Evolutionary conservation across 2,113 vertebrate genomes (phyloP).

Genomic region (Elaphurus davidianus): DNA sequence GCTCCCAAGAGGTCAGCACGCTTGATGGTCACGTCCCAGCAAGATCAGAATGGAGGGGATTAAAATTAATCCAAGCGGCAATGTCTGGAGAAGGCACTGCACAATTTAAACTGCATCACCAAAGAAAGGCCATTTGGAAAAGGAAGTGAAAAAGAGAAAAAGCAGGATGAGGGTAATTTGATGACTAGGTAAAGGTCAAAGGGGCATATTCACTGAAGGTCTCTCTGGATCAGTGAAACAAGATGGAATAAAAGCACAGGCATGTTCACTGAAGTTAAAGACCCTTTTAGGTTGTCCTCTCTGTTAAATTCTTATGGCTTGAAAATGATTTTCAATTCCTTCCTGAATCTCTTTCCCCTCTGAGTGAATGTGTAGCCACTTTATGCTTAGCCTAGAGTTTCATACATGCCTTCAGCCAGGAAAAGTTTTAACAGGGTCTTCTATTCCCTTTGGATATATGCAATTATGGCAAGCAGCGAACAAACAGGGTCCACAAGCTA

Average conservation of each 20-base stretch:
- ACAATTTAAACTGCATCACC: slow-evolving; percentile 52
- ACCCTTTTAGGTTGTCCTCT: not conserved
- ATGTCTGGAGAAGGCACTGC: slow-evolving; percentile 29
- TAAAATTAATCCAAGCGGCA: slow-evolving; percentile 52
- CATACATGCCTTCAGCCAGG: not conserved
- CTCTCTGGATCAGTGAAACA: slow-evolving; percentile 43
- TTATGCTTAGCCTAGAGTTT: not conserved
- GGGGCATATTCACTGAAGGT: slow-evolving; percentile 11
- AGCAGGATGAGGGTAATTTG: slow-evolving; percentile 68
- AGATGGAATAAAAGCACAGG: slow-evolving; percentile 30
- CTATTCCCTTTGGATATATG: not conserved
- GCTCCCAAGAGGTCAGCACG: not conserved
- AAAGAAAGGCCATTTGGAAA: slow-evolving; percentile 62
- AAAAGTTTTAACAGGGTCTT: not conserved
- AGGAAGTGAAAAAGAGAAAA: slow-evolving; percentile 66
- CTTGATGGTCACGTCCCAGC: not conserved
- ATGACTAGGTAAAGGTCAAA: slow-evolving; percentile 66
- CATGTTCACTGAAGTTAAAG: slow-evolving; percentile 40
- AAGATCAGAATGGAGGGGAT: slow-evolving; percentile 43
- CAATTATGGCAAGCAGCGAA: not conserved
- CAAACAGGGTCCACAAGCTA: not conserved
- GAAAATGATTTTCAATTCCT: slow-evolving; percentile 31
- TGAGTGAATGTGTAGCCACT: not conserved
- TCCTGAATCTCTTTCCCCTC: not conserved
- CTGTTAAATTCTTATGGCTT: slow-evolving; percentile 7